Percentiles rank a stretch among this genome's conserved stretches.
Evolutionary conservation across 2,888 invertebrate species (phyloP).

Genomic region (Exocentrus adspersus): DNA sequence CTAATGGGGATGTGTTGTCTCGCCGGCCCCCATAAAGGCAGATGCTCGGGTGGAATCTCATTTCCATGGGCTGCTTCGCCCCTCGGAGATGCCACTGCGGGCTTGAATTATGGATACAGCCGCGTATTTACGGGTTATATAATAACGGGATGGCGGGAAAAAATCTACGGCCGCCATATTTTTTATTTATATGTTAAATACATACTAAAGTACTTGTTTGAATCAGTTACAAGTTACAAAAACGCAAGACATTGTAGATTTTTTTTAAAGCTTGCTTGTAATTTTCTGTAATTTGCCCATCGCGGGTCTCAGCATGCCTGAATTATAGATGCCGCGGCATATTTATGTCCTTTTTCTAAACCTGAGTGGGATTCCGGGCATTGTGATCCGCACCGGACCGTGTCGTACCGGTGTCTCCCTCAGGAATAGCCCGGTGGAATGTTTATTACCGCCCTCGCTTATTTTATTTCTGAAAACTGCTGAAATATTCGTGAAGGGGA

Average conservation of each 20-base stretch:
- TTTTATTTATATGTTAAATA: too few species aligned
- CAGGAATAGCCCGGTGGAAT: slow-evolving; percentile 45
- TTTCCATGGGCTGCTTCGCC: slow-evolving; percentile 53
- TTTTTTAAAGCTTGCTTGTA: too few species aligned
- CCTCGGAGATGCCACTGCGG: slow-evolving; percentile 51
- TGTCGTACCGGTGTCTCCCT: slow-evolving; percentile 42
- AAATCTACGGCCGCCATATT: too few species aligned
- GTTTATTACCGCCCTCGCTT: slow-evolving; percentile 38
- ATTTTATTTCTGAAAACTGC: slow-evolving; percentile 12
- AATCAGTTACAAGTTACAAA: too few species aligned
- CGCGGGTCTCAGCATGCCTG: slow-evolving; percentile 53
- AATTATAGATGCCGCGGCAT: slow-evolving; percentile 58
- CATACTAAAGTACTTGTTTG: too few species aligned
- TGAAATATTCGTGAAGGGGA: slow-evolving; percentile 21
- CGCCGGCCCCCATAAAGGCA: slow-evolving; percentile 58
- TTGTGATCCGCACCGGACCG: slow-evolving; percentile 50
- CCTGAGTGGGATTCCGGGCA: slow-evolving; percentile 51
- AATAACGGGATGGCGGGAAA: background rate
- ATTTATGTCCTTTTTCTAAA: slow-evolving; percentile 59
- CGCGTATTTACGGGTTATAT: slow-evolving; percentile 56
- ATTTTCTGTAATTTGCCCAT: slow-evolving; percentile 50
- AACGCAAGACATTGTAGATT: too few species aligned
- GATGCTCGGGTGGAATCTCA: slow-evolving; percentile 59
- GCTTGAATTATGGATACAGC: slow-evolving; percentile 59
- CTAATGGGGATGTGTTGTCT: slow-evolving; percentile 62